These are phyloP conservation scores for Dicentrarchus labrax DNA, from an alignment of 2,113 vertebrate genomes.

Conservation along the genomic window DNA sequence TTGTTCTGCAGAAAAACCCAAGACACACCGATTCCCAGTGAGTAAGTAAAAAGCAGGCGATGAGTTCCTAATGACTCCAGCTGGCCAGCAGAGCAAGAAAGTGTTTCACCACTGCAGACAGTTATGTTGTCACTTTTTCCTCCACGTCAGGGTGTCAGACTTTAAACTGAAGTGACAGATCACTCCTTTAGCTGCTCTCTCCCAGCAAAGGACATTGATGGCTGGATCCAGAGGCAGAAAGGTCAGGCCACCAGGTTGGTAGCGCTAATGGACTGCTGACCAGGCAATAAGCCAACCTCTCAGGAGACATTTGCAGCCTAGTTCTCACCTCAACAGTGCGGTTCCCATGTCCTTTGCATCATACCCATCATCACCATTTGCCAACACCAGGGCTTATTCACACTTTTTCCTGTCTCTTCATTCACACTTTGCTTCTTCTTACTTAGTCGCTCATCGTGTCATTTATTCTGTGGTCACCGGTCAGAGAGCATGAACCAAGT, in stretches of 20 bases:
- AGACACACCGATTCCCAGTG: not conserved
- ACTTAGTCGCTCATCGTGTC: not conserved
- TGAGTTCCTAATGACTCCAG: constrained; percentile 67
- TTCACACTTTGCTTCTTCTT: constrained; percentile 18
- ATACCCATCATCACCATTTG: constrained; percentile 12
- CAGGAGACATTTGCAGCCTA: constrained; percentile 58
- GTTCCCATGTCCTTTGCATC: constrained; percentile 50
- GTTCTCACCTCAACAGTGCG: constrained; percentile 67
- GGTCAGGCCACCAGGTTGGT: constrained; percentile 73
- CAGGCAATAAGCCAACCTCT: constrained; percentile 69
- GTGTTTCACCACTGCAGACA: constrained; percentile 52
- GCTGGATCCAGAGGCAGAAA: constrained; percentile 65
- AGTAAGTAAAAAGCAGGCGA: constrained; percentile 43
- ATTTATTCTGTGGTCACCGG: not conserved
- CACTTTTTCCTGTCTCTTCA: constrained; percentile 2
- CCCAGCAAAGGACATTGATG: constrained; percentile 60
- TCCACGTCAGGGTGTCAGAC: constrained; percentile 67
- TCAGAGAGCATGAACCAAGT: not conserved
- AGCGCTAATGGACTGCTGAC: constrained; percentile 78
- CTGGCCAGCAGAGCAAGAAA: constrained; percentile 54
- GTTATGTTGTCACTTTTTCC: constrained; percentile 70
- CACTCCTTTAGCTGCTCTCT: constrained; percentile 64
- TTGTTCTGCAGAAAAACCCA: constrained; percentile 31
- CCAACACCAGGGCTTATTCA: constrained; percentile 16
- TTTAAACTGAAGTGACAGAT: constrained; percentile 76